Percentiles rank a stretch among this genome's conserved stretches.
phyloP scores from a whole-genome alignment of 2,797 vertebrate species.

The Crypturellus tataupa region DNA sequence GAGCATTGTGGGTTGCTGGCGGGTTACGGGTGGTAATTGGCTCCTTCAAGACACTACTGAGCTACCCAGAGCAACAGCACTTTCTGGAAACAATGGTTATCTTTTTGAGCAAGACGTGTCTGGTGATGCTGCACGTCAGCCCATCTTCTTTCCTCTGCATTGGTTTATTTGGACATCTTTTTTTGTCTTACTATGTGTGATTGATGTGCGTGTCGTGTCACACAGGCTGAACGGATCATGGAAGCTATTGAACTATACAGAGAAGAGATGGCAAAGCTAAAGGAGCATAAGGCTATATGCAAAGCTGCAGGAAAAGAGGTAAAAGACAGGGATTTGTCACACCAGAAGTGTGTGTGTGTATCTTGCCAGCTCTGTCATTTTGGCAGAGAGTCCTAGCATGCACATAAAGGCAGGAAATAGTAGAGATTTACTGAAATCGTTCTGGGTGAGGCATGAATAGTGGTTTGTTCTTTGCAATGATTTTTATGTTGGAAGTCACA shows the following conservation, averaged over 20 bases:
- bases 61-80: neutral
- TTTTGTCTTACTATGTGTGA: neutral
- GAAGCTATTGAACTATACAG: conserved; percentile 93
- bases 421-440: neutral
- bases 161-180: neutral
- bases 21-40: neutral
- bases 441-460: neutral
- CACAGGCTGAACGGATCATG: conserved; percentile 95
- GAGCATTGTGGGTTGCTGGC: neutral
- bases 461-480: neutral
- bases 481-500: neutral
- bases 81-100: neutral
- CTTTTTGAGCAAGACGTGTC: neutral
- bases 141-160: neutral
- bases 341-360: accelerated
- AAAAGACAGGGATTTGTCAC: neutral
- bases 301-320: conserved; percentile 91
- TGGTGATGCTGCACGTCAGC: neutral
- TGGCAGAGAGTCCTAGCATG: neutral
- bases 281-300: conserved; percentile 89
- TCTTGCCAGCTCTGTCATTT: neutral
- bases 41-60: neutral
- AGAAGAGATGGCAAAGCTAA: conserved; percentile 88
- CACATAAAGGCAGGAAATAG: neutral
- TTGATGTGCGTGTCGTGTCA: neutral